These are phyloP conservation scores for Hydropsyche betteni DNA, from an alignment of 2,888 invertebrate genomes.

Conservation along the genomic window DNA sequence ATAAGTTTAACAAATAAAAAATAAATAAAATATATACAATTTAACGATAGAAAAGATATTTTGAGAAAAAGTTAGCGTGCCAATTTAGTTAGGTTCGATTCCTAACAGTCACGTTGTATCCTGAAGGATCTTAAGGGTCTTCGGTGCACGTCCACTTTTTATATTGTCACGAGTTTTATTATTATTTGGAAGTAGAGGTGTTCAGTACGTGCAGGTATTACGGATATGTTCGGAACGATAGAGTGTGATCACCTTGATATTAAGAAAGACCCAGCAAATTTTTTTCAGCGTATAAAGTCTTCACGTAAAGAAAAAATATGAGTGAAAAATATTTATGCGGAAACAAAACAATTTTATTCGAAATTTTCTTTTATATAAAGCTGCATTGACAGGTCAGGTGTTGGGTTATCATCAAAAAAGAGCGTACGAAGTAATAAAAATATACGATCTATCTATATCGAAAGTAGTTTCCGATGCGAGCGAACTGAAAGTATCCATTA, in stretches of 20 bases:
- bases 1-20: too few relatives aligned
- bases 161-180: conserved; percentile 49
- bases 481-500: conserved; percentile 41
- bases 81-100: conserved; percentile 9
- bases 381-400: background rate
- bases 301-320: background rate
- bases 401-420: conserved; percentile 12
- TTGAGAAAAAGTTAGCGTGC: background rate
- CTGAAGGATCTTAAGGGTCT: background rate
- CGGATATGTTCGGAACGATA: conserved; percentile 18
- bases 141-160: conserved; percentile 48
- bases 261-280: background rate
- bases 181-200: conserved; percentile 45
- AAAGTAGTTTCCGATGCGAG: conserved; percentile 27
- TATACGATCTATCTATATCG: background rate
- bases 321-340: too few relatives aligned
- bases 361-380: background rate
- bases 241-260: conserved; percentile 26
- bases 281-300: background rate
- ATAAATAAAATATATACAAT: too few relatives aligned
- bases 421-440: conserved; percentile 32
- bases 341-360: background rate
- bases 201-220: conserved; percentile 37
- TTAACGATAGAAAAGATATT: too few relatives aligned
- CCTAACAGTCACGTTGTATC: conserved; percentile 1